These are phyloP conservation scores for Tridacna crocea DNA, from an alignment of 2,888 invertebrate species.

Conservation along the genomic window DNA sequence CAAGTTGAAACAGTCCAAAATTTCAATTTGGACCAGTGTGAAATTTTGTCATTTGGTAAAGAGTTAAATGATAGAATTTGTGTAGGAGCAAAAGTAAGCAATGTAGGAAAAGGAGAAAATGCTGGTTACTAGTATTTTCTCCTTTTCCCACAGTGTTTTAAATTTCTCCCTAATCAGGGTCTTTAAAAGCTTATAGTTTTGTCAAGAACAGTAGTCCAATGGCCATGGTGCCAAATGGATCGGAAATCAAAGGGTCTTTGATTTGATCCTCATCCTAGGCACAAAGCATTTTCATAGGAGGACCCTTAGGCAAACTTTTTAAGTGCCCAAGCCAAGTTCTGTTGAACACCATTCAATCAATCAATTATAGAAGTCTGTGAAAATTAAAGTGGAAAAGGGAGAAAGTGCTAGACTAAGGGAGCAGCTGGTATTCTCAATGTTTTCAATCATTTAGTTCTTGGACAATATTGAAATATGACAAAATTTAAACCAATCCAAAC, in stretches of 20 bases:
- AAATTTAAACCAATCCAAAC: too few relatives aligned
- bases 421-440: neutral
- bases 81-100: too few relatives aligned
- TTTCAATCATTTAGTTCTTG: neutral
- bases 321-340: neutral
- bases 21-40: too few relatives aligned
- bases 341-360: neutral
- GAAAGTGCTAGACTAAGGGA: neutral
- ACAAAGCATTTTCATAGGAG: neutral
- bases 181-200: too few relatives aligned
- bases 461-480: too few relatives aligned
- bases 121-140: neutral
- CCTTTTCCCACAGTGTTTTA: too few relatives aligned
- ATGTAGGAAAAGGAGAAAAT: neutral
- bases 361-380: neutral
- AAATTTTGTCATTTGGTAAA: too few relatives aligned
- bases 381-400: neutral
- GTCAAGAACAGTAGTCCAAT: too few relatives aligned
- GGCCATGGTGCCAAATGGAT: neutral
- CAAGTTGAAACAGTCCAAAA: too few relatives aligned
- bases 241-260: neutral
- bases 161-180: too few relatives aligned
- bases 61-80: too few relatives aligned
- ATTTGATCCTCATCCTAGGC: neutral
- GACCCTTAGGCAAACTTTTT: neutral